Evolutionary conservation across 2,797 vertebrate species (phyloP).

Genomic region (Masticophis lateralis): DNA sequence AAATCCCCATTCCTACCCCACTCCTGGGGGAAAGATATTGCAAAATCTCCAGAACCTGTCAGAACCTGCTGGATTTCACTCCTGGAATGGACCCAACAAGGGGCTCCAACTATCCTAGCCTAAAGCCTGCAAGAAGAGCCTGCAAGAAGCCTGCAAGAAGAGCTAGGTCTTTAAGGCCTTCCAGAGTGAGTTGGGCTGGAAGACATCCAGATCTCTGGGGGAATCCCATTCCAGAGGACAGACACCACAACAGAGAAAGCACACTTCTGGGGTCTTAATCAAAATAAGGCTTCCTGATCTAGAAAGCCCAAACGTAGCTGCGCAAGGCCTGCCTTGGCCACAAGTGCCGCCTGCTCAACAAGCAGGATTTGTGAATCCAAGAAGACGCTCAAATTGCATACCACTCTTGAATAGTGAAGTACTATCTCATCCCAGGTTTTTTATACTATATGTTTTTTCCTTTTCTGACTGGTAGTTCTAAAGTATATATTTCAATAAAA

Average conservation of each 20-base stretch:
- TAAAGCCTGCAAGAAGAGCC: not conserved
- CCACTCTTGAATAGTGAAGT: not conserved
- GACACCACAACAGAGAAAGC: not conserved
- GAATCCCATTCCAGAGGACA: not conserved
- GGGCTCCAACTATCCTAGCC: not conserved
- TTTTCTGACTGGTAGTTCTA: not conserved
- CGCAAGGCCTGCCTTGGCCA: not conserved
- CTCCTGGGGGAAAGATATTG: too few species aligned
- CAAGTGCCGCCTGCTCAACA: not conserved
- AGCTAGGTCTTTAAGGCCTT: not conserved
- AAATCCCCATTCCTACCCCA: too few species aligned
- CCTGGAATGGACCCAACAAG: not conserved
- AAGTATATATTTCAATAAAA: constrained; percentile 17
- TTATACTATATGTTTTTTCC: constrained; percentile 22
- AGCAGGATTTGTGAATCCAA: not conserved
- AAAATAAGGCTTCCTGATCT: not conserved
- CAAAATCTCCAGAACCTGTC: too few species aligned
- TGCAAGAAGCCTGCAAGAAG: not conserved
- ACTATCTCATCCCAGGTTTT: not conserved
- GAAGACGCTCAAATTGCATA: not conserved
- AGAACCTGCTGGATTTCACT: too few species aligned
- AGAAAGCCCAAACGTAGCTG: not conserved
- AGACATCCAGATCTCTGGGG: not conserved
- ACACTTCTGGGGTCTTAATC: not conserved
- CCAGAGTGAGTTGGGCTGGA: not conserved